Base-by-base conservation (phyloP, 2,797 vertebrate species). In the Lagodon rhomboides region DNA sequence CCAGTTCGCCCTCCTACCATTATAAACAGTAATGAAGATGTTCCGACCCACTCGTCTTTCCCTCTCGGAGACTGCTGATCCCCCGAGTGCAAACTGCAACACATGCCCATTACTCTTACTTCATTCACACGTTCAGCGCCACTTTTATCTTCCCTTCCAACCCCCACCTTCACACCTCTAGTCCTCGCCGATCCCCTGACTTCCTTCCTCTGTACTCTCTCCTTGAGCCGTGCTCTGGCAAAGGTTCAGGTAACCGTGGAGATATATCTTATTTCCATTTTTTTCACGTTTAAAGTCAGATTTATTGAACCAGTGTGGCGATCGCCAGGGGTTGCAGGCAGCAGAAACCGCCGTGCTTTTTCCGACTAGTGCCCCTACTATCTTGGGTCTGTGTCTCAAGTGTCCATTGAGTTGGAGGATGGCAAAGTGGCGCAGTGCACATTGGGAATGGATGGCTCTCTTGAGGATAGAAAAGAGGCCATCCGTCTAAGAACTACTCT, bases 401-500 rank as follows among this genome's bases (percentile, higher is more conserved):
- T 85, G 85, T 85, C 87, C 83, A 85, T 79, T 86, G 81, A 88
- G 85, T 83, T 62, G 82, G 87, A 84, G 83, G 85, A 87, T 73
- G 74, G 87, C 78, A 87, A 82, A 90, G 84, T 77, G 88, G 84
- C 49, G 87, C 86, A 75, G 73, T 77, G 87, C 87, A 91, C 87
- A 85, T 53, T 85, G 92, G 88, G 90, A 92, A 94, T 86, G 73
- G 88, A 94, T 89, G 89, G 67, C 85, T 85, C 88, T 87, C 88
- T 68, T 1, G 89, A 86, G 91, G 85, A 84, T 74, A 71, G 87
- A 80, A 89, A 92, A 89, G 89, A 90, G 92, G 85, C 88, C 85
- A 91, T 94, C 87, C 70, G 65, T 94, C 92, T 90, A 64, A 92
- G 91, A 85, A 87, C 73, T 91, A 80, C 87, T 87, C 88, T 87